These are phyloP conservation scores for Callipepla californica DNA, from an alignment of 2,113 vertebrate species.

Conservation along the genomic window DNA sequence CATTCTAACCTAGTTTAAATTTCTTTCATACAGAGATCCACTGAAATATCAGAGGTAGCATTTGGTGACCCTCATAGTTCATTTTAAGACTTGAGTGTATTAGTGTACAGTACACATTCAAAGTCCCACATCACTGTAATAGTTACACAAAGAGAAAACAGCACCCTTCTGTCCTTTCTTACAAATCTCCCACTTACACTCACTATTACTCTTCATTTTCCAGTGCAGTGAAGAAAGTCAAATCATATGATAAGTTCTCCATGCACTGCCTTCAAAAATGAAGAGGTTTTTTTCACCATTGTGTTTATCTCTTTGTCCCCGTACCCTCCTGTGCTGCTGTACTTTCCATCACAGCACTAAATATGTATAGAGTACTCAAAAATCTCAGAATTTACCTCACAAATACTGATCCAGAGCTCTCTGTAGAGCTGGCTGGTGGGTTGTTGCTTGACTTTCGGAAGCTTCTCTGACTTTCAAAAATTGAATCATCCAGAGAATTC, in stretches of 20 bases:
- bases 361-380: neutral
- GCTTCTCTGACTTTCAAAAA: conserved; percentile 39
- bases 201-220: rapidly evolving
- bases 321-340: neutral
- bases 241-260: neutral
- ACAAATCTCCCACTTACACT: neutral
- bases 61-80: neutral
- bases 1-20: neutral
- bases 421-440: conserved; percentile 21
- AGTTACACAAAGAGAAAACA: neutral
- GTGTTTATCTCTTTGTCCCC: neutral
- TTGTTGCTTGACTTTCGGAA: neutral
- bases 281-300: neutral
- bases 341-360: rapidly evolving
- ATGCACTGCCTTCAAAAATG: neutral
- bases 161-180: neutral
- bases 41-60: neutral
- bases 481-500: conserved; percentile 8
- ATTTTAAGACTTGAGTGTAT: neutral
- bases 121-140: neutral
- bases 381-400: conserved; percentile 68
- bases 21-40: neutral
- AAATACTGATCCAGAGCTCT: conserved; percentile 66
- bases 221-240: neutral
- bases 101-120: neutral